Conservation (phyloP, 2,888 invertebrate species). For the Ceramica pisi region DNA sequence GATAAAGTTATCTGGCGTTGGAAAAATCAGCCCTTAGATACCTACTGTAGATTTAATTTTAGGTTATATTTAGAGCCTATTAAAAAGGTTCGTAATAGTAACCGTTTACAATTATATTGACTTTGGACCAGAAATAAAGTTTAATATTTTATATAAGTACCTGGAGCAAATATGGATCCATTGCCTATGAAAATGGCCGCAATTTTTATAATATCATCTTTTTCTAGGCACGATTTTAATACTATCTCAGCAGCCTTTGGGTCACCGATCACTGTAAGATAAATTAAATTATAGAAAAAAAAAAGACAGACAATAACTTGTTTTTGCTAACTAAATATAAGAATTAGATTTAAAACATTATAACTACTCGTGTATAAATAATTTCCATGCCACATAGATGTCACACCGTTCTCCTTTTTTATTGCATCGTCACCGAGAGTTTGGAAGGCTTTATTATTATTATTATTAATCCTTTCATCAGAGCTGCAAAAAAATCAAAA, state of each 20-base stretch:
- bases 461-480: conserved; percentile 67
- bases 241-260: conserved; percentile 68
- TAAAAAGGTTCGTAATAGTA: too few species aligned
- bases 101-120: too few species aligned
- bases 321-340: too few species aligned
- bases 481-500: conserved; percentile 46
- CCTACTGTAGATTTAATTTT: too few species aligned
- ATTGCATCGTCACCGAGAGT: conserved; percentile 58
- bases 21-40: too few species aligned
- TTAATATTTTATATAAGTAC: too few species aligned
- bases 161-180: conserved; percentile 75
- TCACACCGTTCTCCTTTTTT: conserved; percentile 50
- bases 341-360: too few species aligned
- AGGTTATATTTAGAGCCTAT: too few species aligned
- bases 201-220: conserved; percentile 68
- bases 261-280: conserved; percentile 69
- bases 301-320: too few species aligned
- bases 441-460: too few species aligned
- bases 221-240: conserved; percentile 72
- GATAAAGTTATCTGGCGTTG: too few species aligned
- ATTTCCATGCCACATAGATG: conserved; percentile 58
- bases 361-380: conserved; percentile 61
- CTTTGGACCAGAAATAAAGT: too few species aligned
- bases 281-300: neutral
- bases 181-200: conserved; percentile 65